Base-by-base conservation (phyloP, 2,797 vertebrate genomes). In the Gouania willdenowi region DNA sequence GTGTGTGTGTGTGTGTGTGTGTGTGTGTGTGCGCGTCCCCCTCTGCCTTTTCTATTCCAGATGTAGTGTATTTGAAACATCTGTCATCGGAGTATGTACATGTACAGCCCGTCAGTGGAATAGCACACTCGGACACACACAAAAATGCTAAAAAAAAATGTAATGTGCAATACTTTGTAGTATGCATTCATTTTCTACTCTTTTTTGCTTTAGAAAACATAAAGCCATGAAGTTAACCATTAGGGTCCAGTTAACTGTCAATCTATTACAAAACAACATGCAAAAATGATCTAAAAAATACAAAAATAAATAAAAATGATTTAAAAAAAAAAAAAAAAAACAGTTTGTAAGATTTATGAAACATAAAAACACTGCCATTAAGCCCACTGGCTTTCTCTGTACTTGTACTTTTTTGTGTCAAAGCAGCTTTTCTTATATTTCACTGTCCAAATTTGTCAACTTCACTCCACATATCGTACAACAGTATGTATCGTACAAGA, bases 11-110 rank as follows among this genome's bases (percentile, higher is more conserved):
- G n/a, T n/a, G n/a, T n/a, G n/a, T n/a, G n/a, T n/a, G n/a, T n/a
- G n/a, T n/a, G n/a, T n/a, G n/a, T 50, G 53, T 72, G 41, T 77
- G 59, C 79, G 60, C 6, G 61, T 84, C 81, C 85, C 75, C n/a
- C 62, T 82, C 86, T 86, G 84, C 84, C 83, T 88, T 89, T 85
- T 86, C 69, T 87, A 85, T 84, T 87, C 66, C 72, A 80, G 71
- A 81, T 68, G 58, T 70, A 51, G 71, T 76, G 73, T 79, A 76
- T 81, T 59, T 82, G 55, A 74, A 75, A 62, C 63, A 54, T 67
- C 70, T 77, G 69, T 82, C 64, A 64, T 62, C 52, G 62, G 66
- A 74, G 56, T 66, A 42, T n/a, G n/a, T n/a, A 80, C 54, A 61
- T 71, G 47, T 75, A 77, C 53, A 71, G 79, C 58, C 76, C 66